Evolutionary conservation across 2,113 vertebrate genomes (phyloP).

Genomic region (Pongo pygmaeus): DNA sequence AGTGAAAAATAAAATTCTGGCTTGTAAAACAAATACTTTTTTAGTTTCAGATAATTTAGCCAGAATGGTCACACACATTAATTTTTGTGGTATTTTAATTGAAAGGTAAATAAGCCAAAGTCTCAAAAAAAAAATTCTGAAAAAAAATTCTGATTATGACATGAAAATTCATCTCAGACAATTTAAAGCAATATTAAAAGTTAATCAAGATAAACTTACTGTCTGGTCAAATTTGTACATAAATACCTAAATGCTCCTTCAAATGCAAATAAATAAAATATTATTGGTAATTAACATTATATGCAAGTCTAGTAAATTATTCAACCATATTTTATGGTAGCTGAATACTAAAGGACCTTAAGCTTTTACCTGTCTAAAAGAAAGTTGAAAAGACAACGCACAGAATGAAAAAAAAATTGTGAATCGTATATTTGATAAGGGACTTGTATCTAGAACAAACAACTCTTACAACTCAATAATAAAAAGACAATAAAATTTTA

Average conservation of each 20-base stretch:
- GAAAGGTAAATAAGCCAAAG: background rate
- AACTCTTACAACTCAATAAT: slow-evolving; percentile 17
- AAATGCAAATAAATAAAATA: slow-evolving; percentile 22
- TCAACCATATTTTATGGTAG: background rate
- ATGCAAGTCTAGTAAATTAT: background rate
- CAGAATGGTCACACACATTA: background rate
- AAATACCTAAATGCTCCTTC: background rate
- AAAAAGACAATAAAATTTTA: slow-evolving; percentile 7
- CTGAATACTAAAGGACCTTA: background rate
- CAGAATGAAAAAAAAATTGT: background rate
- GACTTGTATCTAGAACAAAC: slow-evolving; percentile 5
- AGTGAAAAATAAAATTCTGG: slow-evolving; percentile 40
- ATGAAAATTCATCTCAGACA: slow-evolving; percentile 44
- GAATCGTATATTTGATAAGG: background rate
- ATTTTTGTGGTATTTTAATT: slow-evolving; percentile 21
- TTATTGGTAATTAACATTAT: background rate
- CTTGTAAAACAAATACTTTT: background rate
- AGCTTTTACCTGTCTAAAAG: slow-evolving; percentile 25
- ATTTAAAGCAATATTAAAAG: slow-evolving; percentile 13
- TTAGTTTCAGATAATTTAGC: background rate
- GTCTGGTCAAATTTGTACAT: slow-evolving; percentile 32
- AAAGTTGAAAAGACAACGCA: background rate
- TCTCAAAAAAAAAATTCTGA: background rate
- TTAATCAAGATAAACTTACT: slow-evolving; percentile 18
- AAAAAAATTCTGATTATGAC: slow-evolving; percentile 30